phyloP scores from a whole-genome alignment of 2,113 vertebrate species.

The Gambusia holbrooki region DNA sequence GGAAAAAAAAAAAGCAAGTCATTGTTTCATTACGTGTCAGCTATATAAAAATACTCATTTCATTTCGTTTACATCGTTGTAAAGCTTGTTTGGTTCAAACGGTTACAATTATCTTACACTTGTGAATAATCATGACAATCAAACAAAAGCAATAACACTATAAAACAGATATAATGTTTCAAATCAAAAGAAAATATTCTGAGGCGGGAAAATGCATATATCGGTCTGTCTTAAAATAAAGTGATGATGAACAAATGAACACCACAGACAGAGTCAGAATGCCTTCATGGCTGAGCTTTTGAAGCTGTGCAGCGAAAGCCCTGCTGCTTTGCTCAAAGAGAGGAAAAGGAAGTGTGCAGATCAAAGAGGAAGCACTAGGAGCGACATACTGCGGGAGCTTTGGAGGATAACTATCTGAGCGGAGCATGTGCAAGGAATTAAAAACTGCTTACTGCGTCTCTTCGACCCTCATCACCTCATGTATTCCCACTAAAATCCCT shows the following conservation, averaged over 20 bases:
- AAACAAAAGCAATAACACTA: conserved; percentile 47
- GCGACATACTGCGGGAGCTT: conserved; percentile 37
- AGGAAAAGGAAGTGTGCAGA: conserved; percentile 37
- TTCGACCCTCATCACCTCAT: conserved; percentile 26
- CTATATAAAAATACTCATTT: conserved; percentile 85
- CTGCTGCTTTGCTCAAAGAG: conserved; percentile 20
- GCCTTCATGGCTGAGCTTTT: conserved; percentile 16
- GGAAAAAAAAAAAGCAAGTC: conserved; percentile 78
- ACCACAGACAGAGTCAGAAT: conserved; percentile 16
- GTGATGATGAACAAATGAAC: conserved; percentile 16
- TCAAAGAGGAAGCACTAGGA: conserved; percentile 67
- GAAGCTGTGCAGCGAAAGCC: conserved; percentile 17
- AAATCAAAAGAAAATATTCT: conserved; percentile 25
- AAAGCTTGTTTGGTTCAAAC: conserved; percentile 77
- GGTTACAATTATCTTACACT: conserved; percentile 68
- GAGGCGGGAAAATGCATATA: conserved; percentile 21
- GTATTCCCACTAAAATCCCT: not conserved
- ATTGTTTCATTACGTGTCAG: conserved; percentile 81
- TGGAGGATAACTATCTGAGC: conserved; percentile 44
- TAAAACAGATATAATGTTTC: conserved; percentile 42
- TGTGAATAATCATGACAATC: conserved; percentile 65
- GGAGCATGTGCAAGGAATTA: conserved; percentile 33
- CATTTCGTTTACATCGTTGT: conserved; percentile 73
- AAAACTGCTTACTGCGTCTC: conserved; percentile 36
- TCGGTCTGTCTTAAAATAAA: conserved; percentile 7